Evolutionary conservation across 2,113 vertebrate species (phyloP).

Genomic region (Microcebus tavaratra): DNA sequence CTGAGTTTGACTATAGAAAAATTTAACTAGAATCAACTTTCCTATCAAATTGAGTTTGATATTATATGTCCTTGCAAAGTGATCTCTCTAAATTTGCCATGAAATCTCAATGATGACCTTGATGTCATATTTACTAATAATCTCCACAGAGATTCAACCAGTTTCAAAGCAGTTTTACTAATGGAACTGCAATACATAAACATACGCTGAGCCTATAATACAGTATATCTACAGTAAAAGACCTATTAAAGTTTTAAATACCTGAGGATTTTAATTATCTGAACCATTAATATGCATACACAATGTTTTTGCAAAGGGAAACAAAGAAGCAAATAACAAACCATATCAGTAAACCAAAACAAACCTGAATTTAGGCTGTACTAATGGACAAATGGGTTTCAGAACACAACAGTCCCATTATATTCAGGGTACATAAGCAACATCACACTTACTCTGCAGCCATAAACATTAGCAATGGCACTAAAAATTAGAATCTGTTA

Average conservation of each 20-base stretch:
- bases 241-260: background rate
- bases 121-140: slow-evolving; percentile 64
- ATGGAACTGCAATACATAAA: slow-evolving; percentile 54
- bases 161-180: slow-evolving; percentile 59
- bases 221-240: slow-evolving; percentile 20
- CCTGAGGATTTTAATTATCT: slow-evolving; percentile 6
- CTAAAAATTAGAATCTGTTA: background rate
- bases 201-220: slow-evolving; percentile 20
- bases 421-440: background rate
- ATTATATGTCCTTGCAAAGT: slow-evolving; percentile 1
- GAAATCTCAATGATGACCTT: slow-evolving; percentile 62
- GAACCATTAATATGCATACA: slow-evolving; percentile 20
- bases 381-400: background rate
- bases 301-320: background rate
- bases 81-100: slow-evolving; percentile 42
- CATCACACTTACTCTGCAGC: background rate
- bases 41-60: slow-evolving; percentile 34
- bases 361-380: background rate
- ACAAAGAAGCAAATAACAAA: background rate
- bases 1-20: background rate
- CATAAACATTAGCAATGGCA: background rate
- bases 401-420: background rate
- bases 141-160: slow-evolving; percentile 29
- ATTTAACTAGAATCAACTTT: slow-evolving; percentile 38
- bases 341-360: slow-evolving; percentile 13